Percentiles rank a stretch among this genome's conserved stretches.
Conservation (phyloP, 2,888 invertebrate genomes). For the Watsonalla binaria region DNA sequence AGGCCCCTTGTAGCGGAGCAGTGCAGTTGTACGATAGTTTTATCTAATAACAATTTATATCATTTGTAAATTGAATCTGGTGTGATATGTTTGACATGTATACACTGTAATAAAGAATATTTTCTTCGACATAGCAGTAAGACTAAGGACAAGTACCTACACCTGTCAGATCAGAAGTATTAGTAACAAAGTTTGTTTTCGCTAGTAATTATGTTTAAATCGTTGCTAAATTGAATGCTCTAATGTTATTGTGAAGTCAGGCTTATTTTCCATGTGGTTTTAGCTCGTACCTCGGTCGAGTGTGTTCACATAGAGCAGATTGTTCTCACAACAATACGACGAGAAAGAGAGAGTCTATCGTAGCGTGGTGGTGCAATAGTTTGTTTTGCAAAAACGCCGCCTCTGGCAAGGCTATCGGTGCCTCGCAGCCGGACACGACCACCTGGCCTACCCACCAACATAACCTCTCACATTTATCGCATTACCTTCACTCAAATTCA, state of each 20-base stretch:
- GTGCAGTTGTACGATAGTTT: too few relatives aligned
- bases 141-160: too few relatives aligned
- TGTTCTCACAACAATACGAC: slow-evolving; percentile 34
- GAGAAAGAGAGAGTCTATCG: slow-evolving; percentile 51
- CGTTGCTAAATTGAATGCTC: too few relatives aligned
- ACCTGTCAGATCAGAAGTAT: too few relatives aligned
- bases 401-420: slow-evolving; percentile 59
- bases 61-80: too few relatives aligned
- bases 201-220: too few relatives aligned
- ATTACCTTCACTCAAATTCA: not conserved
- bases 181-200: too few relatives aligned
- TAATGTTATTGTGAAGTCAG: not conserved
- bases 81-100: too few relatives aligned
- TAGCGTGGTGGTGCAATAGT: slow-evolving; percentile 52
- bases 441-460: slow-evolving; percentile 7
- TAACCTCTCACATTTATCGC: not conserved
- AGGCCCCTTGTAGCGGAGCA: too few relatives aligned
- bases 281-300: not conserved
- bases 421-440: slow-evolving; percentile 40
- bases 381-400: slow-evolving; percentile 67
- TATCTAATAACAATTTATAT: too few relatives aligned
- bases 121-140: too few relatives aligned
- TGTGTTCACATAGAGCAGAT: slow-evolving; percentile 19
- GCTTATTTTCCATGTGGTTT: not conserved
- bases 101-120: too few relatives aligned